Evolutionary conservation across 2,797 vertebrate species (phyloP), one percentile per base, ranked within the genome.

Genomic region (Mus minutoides): DNA sequence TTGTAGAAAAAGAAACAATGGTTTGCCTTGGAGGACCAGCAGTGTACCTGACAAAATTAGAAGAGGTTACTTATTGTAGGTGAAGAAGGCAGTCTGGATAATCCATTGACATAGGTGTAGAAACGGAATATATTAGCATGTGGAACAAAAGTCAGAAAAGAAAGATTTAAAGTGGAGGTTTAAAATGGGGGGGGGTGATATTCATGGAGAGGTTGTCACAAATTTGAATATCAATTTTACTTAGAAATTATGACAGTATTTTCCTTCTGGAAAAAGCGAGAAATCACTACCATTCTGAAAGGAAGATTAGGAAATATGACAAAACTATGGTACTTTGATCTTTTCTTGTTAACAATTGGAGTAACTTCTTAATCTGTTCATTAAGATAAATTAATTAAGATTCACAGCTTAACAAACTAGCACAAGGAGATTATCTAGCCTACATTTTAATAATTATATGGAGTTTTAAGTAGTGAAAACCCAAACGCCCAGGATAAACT

Each of bases 1-100:
- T 95, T 94, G 11, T 75, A 46, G n/a, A 85, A 34, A 37, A 78
- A n/a, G n/a, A 85, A 85, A 46, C 58, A 69, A 91, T 13, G 58
- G 4, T 0, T 14, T n/a, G 9, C 21, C 21, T 7, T 12, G 7
- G 16, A 64, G 69, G 19, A 40, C 56, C 46, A 79, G 13, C 1
- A 37, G 29, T 2, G 7, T 6, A 84, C 11, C 22, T 16, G n/a
- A 21, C 34, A 84, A 22, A 92, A 64, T 6, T 4, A 79, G 19
- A 4, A 75, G 4, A 56, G 34, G 16, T 56, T 49, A 16, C 4
- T 60, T 60, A 60, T 60, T 49, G 29, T 69, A 21, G 13, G 54
- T 29, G 6, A 52, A 64, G 73, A 85, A 24, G 4, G 56, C 2
- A 6, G 37, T 6, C 34, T 79, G 56, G 19, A 12, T 78, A 22